Evolutionary conservation across 2,797 vertebrate species (phyloP).

Genomic region (Orientallactaga sibirica): DNA sequence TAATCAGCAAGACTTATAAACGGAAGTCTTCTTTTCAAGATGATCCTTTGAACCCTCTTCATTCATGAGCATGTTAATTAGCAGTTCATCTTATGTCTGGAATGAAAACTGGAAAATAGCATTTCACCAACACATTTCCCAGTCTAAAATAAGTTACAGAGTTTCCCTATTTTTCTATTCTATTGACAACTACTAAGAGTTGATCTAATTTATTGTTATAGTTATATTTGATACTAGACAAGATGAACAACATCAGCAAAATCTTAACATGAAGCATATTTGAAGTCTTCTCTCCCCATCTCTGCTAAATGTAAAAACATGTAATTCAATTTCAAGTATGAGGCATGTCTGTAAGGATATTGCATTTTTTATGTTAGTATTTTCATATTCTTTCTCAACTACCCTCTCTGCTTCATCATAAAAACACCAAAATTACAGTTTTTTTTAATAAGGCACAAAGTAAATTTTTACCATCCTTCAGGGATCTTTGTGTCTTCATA

Average conservation of each 20-base stretch:
- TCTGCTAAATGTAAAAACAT: background rate
- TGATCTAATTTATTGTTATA: background rate
- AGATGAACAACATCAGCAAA: background rate
- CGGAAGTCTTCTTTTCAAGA: constrained; percentile 25
- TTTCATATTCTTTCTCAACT: background rate
- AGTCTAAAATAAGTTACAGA: background rate
- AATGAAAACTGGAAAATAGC: background rate
- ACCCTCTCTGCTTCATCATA: background rate
- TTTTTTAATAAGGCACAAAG: background rate
- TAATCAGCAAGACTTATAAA: constrained; percentile 33
- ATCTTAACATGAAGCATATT: background rate
- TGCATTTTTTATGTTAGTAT: background rate
- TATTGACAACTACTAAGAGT: background rate
- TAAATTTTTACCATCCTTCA: background rate
- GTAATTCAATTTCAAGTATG: background rate
- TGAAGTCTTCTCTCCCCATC: background rate
- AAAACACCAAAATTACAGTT: background rate
- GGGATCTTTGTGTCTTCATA: background rate
- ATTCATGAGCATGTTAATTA: background rate
- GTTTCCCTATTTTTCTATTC: background rate
- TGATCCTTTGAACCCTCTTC: background rate
- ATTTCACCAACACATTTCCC: background rate
- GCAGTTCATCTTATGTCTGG: background rate
- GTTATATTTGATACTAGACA: background rate
- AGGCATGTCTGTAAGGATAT: background rate